Evolutionary conservation across 2,888 invertebrate species (phyloP), one percentile per base, ranked within the genome.

Genomic region (Plagodis pulveraria): DNA sequence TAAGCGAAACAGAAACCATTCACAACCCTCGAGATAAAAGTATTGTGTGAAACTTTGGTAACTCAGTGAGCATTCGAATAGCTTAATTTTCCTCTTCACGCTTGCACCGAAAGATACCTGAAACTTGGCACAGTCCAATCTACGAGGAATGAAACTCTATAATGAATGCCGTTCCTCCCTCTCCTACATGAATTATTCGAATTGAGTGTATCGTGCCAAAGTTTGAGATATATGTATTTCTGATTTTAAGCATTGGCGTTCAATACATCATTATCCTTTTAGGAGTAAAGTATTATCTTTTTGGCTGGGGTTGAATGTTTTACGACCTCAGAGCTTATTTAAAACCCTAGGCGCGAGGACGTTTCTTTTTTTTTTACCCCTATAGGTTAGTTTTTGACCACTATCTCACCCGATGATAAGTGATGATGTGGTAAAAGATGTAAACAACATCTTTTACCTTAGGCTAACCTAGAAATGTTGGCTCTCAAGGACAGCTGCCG

Each of bases 121-220:
- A 53, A 56, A 61, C 56, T 61, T 61, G 60, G 60, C 60, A 49
- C 41, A 44, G 56, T 45, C 60, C 60, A 60, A 60, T 60, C 60
- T 55, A 36, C 47, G 53, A 43, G 38, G 56, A 56, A 60, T 56
- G 48, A 43, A 51, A 45, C 55, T 56, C 52, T 42, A 49, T 60
- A 60, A 60, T 60, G 60, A 60, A 60, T 60, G 56, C 56, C 60
- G 52, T 56, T 60, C 56, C 56, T 48, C 56, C 36, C 52, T 50
- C 46, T 42, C 45, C 48, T 48, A 32, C 45, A 42, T 41, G 42
- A 56, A 48, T 56, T 59, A 59, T 51, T 54, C 46, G 45, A 45
- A 12, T 51, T 50, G 38, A 55, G 43, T 52, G 45, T 59, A 51
- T 47, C 55, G 55, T 51, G 59, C 55, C 50, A 51, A 59, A 41